These are phyloP conservation scores for Zoanthus sociatus DNA, from an alignment of 92 coral and sea anemone species.

Conservation along the genomic window DNA sequence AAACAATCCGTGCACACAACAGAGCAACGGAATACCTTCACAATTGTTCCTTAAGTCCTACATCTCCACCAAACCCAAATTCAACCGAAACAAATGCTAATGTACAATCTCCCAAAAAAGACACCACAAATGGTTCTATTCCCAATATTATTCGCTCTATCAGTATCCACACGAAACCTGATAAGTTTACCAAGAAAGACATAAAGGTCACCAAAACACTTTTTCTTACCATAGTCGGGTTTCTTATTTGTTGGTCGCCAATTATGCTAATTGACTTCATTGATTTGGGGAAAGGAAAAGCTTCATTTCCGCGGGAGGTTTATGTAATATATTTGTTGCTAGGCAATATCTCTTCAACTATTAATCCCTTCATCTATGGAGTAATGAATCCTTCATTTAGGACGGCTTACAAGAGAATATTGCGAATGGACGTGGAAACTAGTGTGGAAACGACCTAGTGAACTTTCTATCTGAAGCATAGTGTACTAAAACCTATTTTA, in stretches of 20 bases:
- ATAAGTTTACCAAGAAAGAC: constrained; percentile 48
- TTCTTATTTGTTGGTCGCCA: constrained; percentile 69
- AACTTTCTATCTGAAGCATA: neutral
- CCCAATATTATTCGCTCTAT: constrained; percentile 31
- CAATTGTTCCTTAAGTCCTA: neutral
- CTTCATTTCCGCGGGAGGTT: constrained; percentile 60
- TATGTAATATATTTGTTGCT: constrained; percentile 57
- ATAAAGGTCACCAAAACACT: constrained; percentile 64
- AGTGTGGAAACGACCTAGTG: constrained; percentile 37
- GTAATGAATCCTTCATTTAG: constrained; percentile 65
- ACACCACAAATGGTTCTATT: neutral
- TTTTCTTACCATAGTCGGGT: constrained; percentile 58
- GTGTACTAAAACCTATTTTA: neutral
- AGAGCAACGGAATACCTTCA: constrained; percentile 21
- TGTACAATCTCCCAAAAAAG: neutral
- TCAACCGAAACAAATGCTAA: neutral
- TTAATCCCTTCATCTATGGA: constrained; percentile 67
- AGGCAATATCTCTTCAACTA: constrained; percentile 63
- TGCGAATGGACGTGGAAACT: constrained; percentile 43
- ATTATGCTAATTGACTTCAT: constrained; percentile 65
- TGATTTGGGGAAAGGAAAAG: constrained; percentile 55
- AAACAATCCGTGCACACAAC: constrained; percentile 60
- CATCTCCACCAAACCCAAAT: constrained; percentile 1
- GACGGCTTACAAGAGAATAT: constrained; percentile 52
- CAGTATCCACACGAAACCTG: constrained; percentile 19